phyloP scores from a whole-genome alignment of 1,140 invertebrate genomes.

The Bilobella aurantiaca region DNA sequence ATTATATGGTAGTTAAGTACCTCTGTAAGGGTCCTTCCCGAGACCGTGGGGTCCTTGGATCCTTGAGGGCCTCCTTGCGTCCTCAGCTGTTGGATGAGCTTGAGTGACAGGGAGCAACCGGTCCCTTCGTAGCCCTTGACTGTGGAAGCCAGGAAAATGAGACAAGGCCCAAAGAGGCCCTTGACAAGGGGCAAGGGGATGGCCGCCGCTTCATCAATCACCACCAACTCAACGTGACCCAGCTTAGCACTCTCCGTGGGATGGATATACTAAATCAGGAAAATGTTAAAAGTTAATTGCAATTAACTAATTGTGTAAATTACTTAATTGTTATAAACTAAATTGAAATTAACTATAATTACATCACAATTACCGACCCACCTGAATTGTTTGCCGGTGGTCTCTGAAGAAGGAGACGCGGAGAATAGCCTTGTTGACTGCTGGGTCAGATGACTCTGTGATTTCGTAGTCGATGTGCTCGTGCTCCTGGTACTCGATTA shows the following conservation, averaged over 20 bases:
- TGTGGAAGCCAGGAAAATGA: conserved; percentile 93
- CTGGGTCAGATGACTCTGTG: conserved; percentile 88
- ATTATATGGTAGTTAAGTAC: no score
- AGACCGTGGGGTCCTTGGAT: no score
- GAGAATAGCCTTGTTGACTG: conserved; percentile 93
- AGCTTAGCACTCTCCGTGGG: conserved; percentile 80
- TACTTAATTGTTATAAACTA: no score
- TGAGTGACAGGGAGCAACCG: conserved; percentile 86
- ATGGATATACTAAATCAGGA: conserved; percentile 92
- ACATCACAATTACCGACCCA: no score
- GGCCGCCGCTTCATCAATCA: conserved; percentile 98
- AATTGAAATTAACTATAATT: no score
- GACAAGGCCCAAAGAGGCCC: conserved; percentile 77
- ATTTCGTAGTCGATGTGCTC: conserved; percentile 91
- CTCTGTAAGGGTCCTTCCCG: no score
- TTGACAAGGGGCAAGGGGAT: conserved; percentile 92
- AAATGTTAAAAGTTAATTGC: no score
- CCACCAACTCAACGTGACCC: conserved; percentile 83
- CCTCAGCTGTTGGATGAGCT: conserved; percentile 81
- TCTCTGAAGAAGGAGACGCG: conserved; percentile 73
- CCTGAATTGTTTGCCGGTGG: conserved; percentile 93
- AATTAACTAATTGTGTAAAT: no score
- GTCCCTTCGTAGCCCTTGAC: conserved; percentile 98
- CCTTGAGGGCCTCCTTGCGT: conserved; percentile 48
- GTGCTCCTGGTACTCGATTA: conserved; percentile 90